Conservation (phyloP, 2,888 invertebrate genomes). For the Tenthredo distinguenda region DNA sequence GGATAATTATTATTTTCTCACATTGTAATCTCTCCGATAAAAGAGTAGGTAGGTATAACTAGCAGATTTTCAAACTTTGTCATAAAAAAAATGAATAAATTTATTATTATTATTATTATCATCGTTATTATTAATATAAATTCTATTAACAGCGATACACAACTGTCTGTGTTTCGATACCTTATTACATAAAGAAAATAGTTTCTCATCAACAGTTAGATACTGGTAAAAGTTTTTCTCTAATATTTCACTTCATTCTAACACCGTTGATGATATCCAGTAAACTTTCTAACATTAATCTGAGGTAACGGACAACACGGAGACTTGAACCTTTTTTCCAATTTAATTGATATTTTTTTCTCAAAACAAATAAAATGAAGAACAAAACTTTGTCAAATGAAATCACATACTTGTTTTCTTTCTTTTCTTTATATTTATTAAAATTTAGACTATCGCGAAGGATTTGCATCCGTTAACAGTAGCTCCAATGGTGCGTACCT, state of each 20-base stretch:
- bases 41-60: neutral
- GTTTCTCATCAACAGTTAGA: conserved; percentile 5
- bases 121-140: conserved; percentile 21
- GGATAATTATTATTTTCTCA: conserved; percentile 19
- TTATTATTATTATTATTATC: neutral
- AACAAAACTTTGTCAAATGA: conserved; percentile 54
- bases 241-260: neutral
- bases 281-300: conserved; percentile 24
- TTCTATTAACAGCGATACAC: conserved; percentile 38
- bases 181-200: conserved; percentile 13
- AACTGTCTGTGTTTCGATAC: conserved; percentile 12
- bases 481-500: conserved; percentile 71
- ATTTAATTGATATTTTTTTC: neutral
- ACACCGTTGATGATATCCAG: conserved; percentile 41
- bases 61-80: conserved; percentile 22
- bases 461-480: conserved; percentile 72
- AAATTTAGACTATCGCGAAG: conserved; percentile 71
- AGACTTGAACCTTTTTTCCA: neutral
- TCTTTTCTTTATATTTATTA: conserved; percentile 49
- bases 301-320: conserved; percentile 33
- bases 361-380: conserved; percentile 46
- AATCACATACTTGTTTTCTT: conserved; percentile 39
- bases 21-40: neutral
- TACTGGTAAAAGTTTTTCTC: neutral
- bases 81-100: conserved; percentile 27